These are phyloP conservation scores for Corynorhinus townsendii DNA, from an alignment of 2,113 vertebrate species.

Conservation along the genomic window DNA sequence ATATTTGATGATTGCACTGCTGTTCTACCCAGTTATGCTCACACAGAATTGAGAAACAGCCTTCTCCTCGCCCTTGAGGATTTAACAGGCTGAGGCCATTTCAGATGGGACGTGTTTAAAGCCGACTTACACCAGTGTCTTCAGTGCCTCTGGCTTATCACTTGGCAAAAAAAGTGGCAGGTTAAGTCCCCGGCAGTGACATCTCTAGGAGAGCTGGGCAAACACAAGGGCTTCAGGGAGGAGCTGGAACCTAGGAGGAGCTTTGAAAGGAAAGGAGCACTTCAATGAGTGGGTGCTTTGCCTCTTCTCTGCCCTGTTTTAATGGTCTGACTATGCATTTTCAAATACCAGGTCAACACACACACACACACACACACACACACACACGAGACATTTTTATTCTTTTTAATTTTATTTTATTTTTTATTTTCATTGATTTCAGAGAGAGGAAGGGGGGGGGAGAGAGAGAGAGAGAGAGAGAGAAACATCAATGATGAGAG, in stretches of 20 bases:
- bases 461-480: too few species aligned
- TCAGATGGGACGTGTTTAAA: neutral
- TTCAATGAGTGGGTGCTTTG: neutral
- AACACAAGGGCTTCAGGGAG: neutral
- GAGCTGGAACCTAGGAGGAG: neutral
- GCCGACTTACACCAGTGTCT: neutral
- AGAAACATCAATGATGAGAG: too few species aligned
- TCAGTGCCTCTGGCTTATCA: neutral
- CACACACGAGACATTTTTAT: neutral
- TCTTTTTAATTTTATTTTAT: neutral
- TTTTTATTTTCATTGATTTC: too few species aligned
- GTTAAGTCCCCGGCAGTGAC: neutral
- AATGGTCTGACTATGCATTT: neutral
- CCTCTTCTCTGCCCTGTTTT: neutral
- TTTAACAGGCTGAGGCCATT: neutral
- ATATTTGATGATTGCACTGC: neutral
- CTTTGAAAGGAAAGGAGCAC: neutral
- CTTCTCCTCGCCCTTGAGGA: too few species aligned
- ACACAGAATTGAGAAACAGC: neutral
- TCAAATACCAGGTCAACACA: neutral
- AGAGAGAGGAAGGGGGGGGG: too few species aligned
- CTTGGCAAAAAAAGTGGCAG: neutral
- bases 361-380: too few species aligned
- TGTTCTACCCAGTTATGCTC: neutral
- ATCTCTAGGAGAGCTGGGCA: neutral